These are phyloP conservation scores for Pectinophora gossypiella DNA, from an alignment of 1,140 invertebrate genomes.

Conservation along the genomic window DNA sequence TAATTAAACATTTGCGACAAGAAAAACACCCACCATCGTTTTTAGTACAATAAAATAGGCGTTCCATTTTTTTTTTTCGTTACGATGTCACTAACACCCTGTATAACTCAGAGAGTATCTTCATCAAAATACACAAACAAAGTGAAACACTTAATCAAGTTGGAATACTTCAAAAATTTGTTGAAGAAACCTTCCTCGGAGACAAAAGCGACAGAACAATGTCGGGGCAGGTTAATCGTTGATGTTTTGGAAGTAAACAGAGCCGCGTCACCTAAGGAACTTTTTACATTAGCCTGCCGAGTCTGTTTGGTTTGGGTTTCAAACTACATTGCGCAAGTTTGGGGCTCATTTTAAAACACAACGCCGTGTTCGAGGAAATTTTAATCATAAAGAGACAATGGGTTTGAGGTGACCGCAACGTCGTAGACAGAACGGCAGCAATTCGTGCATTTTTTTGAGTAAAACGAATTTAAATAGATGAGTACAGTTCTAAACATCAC, in stretches of 20 bases:
- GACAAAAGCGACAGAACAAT: not conserved
- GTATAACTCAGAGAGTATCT: too few species aligned
- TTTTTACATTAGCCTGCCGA: slow-evolving; percentile 60
- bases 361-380: slow-evolving; percentile 42
- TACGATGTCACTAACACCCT: too few species aligned
- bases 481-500: too few species aligned
- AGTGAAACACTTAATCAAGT: not conserved
- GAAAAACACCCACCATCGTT: too few species aligned
- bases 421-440: too few species aligned
- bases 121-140: too few species aligned
- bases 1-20: too few species aligned
- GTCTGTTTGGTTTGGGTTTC: slow-evolving; percentile 55
- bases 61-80: too few species aligned
- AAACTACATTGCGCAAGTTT: slow-evolving; percentile 54
- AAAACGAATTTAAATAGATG: too few species aligned
- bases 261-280: slow-evolving; percentile 37
- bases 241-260: slow-evolving; percentile 54
- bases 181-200: not conserved
- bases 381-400: slow-evolving; percentile 67
- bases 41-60: too few species aligned
- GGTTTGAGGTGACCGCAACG: slow-evolving; percentile 40
- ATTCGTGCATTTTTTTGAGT: too few species aligned
- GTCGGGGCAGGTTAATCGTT: slow-evolving; percentile 23
- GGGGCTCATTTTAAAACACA: slow-evolving; percentile 57
- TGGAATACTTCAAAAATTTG: not conserved